phyloP scores from a whole-genome alignment of 2,113 vertebrate genomes.

The Illadopsis cleaveri region DNA sequence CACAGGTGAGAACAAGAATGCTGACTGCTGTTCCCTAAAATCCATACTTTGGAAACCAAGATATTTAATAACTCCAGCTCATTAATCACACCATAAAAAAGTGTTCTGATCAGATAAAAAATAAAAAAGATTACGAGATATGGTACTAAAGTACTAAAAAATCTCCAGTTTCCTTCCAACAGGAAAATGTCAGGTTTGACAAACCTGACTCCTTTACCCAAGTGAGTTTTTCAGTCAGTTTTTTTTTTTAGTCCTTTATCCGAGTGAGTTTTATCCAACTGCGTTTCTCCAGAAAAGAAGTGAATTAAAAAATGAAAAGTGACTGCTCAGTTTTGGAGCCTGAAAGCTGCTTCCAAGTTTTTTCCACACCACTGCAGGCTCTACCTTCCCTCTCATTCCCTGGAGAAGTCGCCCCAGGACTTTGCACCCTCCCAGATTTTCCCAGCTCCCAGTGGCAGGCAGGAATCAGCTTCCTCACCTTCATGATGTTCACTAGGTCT shows the following conservation, averaged over 20 bases:
- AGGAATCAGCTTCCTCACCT: slow-evolving; percentile 70
- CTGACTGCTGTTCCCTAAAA: neutral
- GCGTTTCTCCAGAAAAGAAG: neutral
- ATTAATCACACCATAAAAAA: neutral
- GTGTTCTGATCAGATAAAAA: neutral
- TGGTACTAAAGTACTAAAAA: neutral
- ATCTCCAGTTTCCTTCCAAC: neutral
- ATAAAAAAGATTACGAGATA: neutral
- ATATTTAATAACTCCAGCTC: neutral
- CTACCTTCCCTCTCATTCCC: accelerated
- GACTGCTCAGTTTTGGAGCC: neutral
- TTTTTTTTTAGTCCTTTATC: neutral
- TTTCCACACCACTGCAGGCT: no score
- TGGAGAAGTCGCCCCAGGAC: neutral
- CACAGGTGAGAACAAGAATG: neutral
- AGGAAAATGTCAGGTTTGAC: neutral
- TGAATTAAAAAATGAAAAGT: neutral
- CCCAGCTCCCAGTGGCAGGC: accelerated
- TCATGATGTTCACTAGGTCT: slow-evolving; percentile 92
- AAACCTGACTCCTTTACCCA: neutral
- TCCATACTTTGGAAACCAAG: neutral
- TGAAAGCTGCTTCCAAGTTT: neutral
- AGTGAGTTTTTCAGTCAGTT: neutral
- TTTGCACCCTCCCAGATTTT: neutral
- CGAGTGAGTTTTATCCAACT: neutral